phyloP scores from a whole-genome alignment of 2,113 vertebrate genomes.

The Eulemur macaco region DNA sequence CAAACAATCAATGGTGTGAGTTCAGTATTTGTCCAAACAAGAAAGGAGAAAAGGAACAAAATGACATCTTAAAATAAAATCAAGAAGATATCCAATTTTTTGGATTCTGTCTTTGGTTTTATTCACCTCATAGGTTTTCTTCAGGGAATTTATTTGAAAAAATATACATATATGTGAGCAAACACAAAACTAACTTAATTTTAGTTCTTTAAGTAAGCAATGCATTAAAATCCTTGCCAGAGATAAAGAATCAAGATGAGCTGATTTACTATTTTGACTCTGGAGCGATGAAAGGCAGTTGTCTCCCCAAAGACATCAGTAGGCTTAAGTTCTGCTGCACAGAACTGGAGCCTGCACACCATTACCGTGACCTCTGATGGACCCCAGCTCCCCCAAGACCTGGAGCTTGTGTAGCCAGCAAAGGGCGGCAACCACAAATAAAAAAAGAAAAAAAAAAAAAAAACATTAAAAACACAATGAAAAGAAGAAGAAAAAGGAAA shows the following conservation, averaged over 20 bases:
- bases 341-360: too few relatives aligned
- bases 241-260: background rate
- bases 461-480: conserved; percentile 25
- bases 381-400: background rate
- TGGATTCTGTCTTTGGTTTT: background rate
- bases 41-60: background rate
- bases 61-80: background rate
- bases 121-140: background rate
- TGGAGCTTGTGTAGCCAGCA: background rate
- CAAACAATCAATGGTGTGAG: background rate
- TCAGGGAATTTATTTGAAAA: background rate
- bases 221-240: background rate
- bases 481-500: conserved; percentile 40
- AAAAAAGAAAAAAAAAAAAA: background rate
- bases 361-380: background rate
- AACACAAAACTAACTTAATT: background rate
- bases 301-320: too few relatives aligned
- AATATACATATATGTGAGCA: background rate
- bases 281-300: background rate
- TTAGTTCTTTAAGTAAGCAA: background rate
- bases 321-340: background rate
- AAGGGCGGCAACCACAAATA: conserved; percentile 32
- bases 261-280: background rate
- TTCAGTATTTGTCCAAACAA: background rate
- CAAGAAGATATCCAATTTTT: background rate